Evolutionary conservation across 2,888 invertebrate species (phyloP), one percentile per base, ranked within the genome.

Genomic region (Cerastis leucographa): DNA sequence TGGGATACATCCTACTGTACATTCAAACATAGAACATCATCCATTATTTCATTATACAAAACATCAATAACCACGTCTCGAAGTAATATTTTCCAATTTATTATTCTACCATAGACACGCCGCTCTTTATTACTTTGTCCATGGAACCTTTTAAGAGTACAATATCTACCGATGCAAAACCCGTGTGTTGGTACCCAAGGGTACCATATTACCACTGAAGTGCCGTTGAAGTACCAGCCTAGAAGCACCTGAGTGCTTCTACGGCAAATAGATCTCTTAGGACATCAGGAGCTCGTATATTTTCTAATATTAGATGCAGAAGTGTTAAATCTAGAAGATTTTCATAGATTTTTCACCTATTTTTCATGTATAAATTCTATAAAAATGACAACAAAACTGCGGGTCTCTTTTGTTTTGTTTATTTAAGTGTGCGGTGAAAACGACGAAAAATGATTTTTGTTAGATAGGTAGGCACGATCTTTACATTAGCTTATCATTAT

Each of bases 201-300:
- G 87, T 44, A 65, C 72, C 68, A 72, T 85, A 74, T 40, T 42
- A 74, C 46, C 42, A 61, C 70, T 75, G 71, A 78, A 81, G 67
- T 78, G 67, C 69, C 66, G 29, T 19, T 61, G 67, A 74, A 74
- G 82, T 81, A 51, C 49, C 70, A 66, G 70, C 64, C 71, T 68
- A 76, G 78, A 49, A 62, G 56, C 44, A 19, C 25, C 79, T 76
- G 88, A 87, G 88, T 78, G 86, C 86, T 87, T 71, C 69, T 69
- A 42, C 17, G 62, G 65, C 22, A 71, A 86, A 86, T 83, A 61
- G 77, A 64, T 71, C 87, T 81, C 83, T 66, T 17, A 76, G 78
- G 86, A 81, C 76, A 44, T 61, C n/a, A 49, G 22, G 65, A 71
- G 14, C 69, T 79, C 69, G 51, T 74, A 72, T 74, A 76, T 76